Conservation (phyloP, 2,888 invertebrate genomes). For the Conops quadrifasciatus region DNA sequence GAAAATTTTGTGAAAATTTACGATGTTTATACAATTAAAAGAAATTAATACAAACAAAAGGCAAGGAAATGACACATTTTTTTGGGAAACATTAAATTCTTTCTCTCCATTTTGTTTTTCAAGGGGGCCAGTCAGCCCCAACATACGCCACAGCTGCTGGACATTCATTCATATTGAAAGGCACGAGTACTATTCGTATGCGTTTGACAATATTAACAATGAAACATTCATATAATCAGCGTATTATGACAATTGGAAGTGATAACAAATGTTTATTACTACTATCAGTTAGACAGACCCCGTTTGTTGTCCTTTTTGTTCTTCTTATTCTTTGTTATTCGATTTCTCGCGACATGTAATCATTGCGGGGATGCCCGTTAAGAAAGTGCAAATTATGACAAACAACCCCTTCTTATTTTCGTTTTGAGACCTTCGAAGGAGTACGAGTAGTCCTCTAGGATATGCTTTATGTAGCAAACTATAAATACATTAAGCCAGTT, state of each 20-base stretch:
- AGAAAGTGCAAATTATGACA: slow-evolving; percentile 34
- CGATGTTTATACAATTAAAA: too few relatives aligned
- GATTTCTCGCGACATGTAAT: neutral
- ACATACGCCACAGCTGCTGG: too few relatives aligned
- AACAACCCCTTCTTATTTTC: neutral
- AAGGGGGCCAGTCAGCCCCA: too few relatives aligned
- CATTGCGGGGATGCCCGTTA: neutral
- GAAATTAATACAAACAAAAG: too few relatives aligned
- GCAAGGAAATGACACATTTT: too few relatives aligned
- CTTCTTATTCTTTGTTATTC: neutral
- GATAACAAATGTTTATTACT: slow-evolving; percentile 19
- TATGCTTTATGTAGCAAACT: neutral
- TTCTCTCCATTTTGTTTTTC: neutral
- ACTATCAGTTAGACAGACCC: neutral
- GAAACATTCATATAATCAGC: slow-evolving; percentile 10
- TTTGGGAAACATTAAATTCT: neutral
- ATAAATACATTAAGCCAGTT: slow-evolving; percentile 23
- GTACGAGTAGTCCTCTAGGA: neutral
- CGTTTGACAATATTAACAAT: slow-evolving; percentile 33
- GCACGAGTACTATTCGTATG: neutral
- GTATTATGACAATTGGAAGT: slow-evolving; percentile 2
- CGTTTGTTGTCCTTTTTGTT: neutral
- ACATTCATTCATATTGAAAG: too few relatives aligned
- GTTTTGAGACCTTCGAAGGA: neutral
- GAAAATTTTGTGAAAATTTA: too few relatives aligned